A percentile compares a stretch with the other conserved stretches of the same genome.
These are phyloP conservation scores for Agapetus fuscipes DNA, from an alignment of 2,888 invertebrate species.

Conservation along the genomic window DNA sequence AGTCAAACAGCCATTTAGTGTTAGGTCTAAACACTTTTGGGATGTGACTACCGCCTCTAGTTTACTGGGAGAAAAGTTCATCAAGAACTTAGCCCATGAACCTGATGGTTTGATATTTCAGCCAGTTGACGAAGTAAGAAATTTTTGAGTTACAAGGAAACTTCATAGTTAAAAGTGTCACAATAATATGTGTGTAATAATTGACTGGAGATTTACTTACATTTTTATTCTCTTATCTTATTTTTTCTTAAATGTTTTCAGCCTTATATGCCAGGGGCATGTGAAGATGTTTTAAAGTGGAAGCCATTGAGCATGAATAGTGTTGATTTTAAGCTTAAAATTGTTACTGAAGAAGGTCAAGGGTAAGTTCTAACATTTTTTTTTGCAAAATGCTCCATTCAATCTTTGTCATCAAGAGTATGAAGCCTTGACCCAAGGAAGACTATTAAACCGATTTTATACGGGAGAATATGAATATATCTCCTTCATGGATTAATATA, in stretches of 20 bases:
- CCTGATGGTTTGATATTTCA: conserved; percentile 98
- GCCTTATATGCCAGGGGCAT: conserved; percentile 77
- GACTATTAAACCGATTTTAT: too few relatives aligned
- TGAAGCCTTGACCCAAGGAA: too few relatives aligned
- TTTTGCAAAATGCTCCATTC: conserved; percentile 4
- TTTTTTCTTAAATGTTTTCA: conserved; percentile 30
- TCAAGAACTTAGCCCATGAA: conserved; percentile 77
- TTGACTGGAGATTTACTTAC: background rate
- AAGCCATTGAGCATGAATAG: conserved; percentile 92
- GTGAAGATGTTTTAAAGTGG: conserved; percentile 89
- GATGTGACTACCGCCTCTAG: conserved; percentile 61
- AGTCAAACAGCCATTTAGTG: conserved; percentile 77
- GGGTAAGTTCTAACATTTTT: conserved; percentile 48
- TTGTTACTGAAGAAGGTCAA: conserved; percentile 57
- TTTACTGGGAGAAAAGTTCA: conserved; percentile 76
- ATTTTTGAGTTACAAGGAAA: background rate
- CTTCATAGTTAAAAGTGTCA: background rate
- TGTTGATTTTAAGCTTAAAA: conserved; percentile 87
- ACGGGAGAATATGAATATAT: too few relatives aligned
- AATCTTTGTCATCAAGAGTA: too few relatives aligned
- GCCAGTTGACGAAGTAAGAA: conserved; percentile 66
- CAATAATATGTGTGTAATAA: too few relatives aligned
- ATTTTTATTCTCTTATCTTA: background rate
- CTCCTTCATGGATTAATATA: too few relatives aligned
- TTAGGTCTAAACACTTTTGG: conserved; percentile 89